phyloP scores from a whole-genome alignment of 2,888 invertebrate species.

The Micoletzkya japonica region DNA sequence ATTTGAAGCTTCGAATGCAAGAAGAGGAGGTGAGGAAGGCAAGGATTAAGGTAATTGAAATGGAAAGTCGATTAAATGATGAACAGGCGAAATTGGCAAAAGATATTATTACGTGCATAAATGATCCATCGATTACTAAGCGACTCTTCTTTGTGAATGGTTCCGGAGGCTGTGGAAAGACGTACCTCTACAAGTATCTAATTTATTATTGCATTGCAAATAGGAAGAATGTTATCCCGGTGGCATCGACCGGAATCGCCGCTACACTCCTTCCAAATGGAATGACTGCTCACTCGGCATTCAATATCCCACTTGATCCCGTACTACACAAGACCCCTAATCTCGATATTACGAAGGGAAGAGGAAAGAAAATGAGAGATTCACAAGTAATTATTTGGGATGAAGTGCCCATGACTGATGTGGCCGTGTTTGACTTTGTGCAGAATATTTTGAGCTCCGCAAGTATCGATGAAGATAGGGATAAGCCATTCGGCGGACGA shows the following conservation, averaged over 20 bases:
- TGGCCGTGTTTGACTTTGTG: not conserved
- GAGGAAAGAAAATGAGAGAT: not conserved
- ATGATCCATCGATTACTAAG: not conserved
- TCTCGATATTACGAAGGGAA: not conserved
- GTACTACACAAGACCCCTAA: not conserved
- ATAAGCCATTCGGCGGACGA: slow-evolving; percentile 7
- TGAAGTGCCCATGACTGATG: slow-evolving; percentile 7
- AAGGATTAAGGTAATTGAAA: too few relatives aligned
- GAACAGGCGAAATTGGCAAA: slow-evolving; percentile 1
- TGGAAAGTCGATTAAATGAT: not conserved
- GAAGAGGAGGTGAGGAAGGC: too few relatives aligned
- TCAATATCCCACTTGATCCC: slow-evolving; percentile 18
- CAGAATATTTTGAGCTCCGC: not conserved
- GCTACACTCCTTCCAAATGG: slow-evolving; percentile 24
- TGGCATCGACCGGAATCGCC: slow-evolving; percentile 30
- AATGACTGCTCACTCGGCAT: slow-evolving; percentile 4
- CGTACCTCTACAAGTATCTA: slow-evolving; percentile 19
- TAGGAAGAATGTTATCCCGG: not conserved
- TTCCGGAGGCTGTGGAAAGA: slow-evolving; percentile 29
- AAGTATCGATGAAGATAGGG: not conserved
- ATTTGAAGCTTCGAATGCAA: too few relatives aligned
- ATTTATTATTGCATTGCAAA: slow-evolving; percentile 10
- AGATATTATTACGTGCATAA: not conserved
- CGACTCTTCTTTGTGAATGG: slow-evolving; percentile 26
- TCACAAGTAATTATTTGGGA: slow-evolving; percentile 11